Evolutionary conservation across 2,113 vertebrate genomes (phyloP), one percentile per base, ranked within the genome.

Genomic region (Oreochromis aureus): DNA sequence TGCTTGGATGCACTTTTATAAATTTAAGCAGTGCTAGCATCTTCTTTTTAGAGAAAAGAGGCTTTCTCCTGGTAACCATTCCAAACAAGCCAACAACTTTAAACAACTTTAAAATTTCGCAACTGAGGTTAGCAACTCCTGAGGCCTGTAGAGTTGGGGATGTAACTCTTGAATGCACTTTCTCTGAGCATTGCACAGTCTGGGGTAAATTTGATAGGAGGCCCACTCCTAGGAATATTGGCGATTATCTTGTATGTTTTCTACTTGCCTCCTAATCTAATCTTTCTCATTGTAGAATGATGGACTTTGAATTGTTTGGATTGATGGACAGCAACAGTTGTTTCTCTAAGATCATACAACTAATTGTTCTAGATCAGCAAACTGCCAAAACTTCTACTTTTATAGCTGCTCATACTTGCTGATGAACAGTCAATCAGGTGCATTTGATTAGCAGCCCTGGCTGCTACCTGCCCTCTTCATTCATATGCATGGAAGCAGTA

Each of bases 21-120:
- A 46, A 73, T 2, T 44, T 73, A 18, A 46, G 69, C 2, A 27
- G 22, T 46, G 22, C 22, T 46, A 44, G 22, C 22, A 46, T 27
- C 0, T 16, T 18, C 39, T 73, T 73, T 27, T 73, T 27, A 10
- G 69, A 0, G 39, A 27, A 16, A 27, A 73, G 1, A 46, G 22
- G 13, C 41, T 41, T 73, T 46, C n/a, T 46, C 13, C 22, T 24
- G 13, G 66, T 27, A 71, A 27, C 1, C 39, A 22, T 73, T 27
- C 6, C n/a, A 73, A 73, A 44, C 7, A 73, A 18, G 36, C 13
- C 39, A 63, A 63, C 59, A 34, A 63, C 59, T 63, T 4, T 34
- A 61, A 32, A 61, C 58, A 61, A 10, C 5, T 61, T 36, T 36
- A 63, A 63, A 10, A 73, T 73, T 73, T 66, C 0, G 1, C 0